phyloP scores from a whole-genome alignment of 2,888 invertebrate species.

The Germaria angustata region DNA sequence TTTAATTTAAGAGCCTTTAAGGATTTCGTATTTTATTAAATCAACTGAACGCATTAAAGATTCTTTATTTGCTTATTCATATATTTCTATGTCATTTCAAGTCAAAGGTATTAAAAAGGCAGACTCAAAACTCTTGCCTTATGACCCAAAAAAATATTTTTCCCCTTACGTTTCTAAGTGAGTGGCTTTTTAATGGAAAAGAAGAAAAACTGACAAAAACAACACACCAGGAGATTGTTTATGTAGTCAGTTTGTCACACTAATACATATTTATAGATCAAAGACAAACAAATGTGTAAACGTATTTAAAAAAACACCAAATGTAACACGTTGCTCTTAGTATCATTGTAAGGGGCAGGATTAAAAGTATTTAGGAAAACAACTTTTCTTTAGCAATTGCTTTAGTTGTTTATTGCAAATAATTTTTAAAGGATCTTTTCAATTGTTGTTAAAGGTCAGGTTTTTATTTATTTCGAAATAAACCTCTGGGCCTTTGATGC shows the following conservation, averaged over 20 bases:
- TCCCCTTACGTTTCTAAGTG: not conserved
- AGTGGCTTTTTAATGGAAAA: not conserved
- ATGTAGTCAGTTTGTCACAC: constrained; percentile 7
- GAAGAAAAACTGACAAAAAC: not conserved
- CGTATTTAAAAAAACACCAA: not conserved
- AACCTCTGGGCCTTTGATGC: too few relatives aligned
- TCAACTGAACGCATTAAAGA: too few relatives aligned
- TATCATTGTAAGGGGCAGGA: not conserved
- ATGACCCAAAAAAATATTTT: constrained; percentile 35
- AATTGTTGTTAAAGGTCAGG: too few relatives aligned
- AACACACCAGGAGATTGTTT: not conserved
- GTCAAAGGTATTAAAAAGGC: constrained; percentile 7
- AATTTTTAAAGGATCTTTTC: too few relatives aligned
- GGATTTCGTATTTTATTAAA: too few relatives aligned
- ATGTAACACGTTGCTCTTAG: not conserved
- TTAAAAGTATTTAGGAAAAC: not conserved
- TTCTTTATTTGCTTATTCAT: not conserved
- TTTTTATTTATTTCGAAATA: too few relatives aligned
- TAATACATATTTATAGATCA: constrained; percentile 30
- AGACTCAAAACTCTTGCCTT: constrained; percentile 10
- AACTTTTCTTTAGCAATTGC: not conserved
- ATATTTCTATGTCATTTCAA: constrained; percentile 1
- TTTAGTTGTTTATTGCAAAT: not conserved
- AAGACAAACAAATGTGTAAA: constrained; percentile 23
- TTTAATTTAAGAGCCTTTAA: too few relatives aligned